Conservation (phyloP, 2,113 vertebrate genomes). For the Heteronetta atricapilla region DNA sequence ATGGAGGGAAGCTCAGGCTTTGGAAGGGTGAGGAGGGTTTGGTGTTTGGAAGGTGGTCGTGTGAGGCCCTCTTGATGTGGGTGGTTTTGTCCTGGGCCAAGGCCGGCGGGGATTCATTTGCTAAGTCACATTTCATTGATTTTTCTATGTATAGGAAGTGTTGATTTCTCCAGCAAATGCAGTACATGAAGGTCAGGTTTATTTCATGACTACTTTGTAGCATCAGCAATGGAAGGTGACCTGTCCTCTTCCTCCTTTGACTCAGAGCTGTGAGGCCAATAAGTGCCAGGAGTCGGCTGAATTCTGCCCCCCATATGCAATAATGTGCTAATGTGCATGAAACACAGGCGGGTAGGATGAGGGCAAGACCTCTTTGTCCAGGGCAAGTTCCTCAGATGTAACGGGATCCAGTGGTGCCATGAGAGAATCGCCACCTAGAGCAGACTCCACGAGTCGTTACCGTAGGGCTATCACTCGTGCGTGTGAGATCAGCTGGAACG, state of each 20-base stretch:
- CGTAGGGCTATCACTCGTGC: accelerated
- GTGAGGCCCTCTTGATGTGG: background rate
- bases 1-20: background rate
- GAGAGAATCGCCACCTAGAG: background rate
- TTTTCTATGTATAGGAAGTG: constrained; percentile 21
- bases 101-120: background rate
- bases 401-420: background rate
- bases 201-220: background rate
- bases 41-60: too few relatives aligned
- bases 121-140: constrained; percentile 2
- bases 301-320: background rate
- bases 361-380: background rate
- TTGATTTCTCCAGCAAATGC: background rate
- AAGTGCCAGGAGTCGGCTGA: background rate
- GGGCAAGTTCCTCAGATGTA: background rate
- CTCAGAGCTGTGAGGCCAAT: background rate
- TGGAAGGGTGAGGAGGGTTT: background rate
- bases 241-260: background rate
- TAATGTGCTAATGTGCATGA: background rate
- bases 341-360: background rate
- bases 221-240: background rate
- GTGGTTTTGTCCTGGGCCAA: background rate
- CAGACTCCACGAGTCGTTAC: background rate
- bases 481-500: background rate
- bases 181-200: background rate